Percentiles rank a stretch among this genome's conserved stretches.
These are phyloP conservation scores for Sardinella longiceps DNA, from an alignment of 2,797 vertebrate genomes.

Conservation along the genomic window DNA sequence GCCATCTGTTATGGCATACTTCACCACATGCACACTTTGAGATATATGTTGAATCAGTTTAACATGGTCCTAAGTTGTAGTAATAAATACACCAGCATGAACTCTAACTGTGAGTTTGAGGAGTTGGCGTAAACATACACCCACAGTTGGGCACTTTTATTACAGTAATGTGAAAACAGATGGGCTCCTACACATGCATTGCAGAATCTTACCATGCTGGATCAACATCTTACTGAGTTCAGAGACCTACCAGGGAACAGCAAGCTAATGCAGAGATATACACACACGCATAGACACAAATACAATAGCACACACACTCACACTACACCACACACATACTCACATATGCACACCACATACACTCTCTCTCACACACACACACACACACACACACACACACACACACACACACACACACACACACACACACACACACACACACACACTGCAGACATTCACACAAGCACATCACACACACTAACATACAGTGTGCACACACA, in stretches of 20 bases:
- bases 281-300: conserved; percentile 13
- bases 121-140: too few relatives aligned
- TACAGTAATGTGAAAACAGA: too few relatives aligned
- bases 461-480: background rate
- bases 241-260: background rate
- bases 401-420: conserved; percentile 22
- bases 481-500: background rate
- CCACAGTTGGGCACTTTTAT: too few relatives aligned
- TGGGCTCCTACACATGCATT: background rate
- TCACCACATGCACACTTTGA: background rate
- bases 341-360: background rate
- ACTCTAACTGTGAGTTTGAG: too few relatives aligned
- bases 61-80: background rate
- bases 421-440: conserved; percentile 23
- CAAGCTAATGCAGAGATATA: background rate
- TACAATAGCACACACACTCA: conserved; percentile 7
- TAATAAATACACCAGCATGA: too few relatives aligned
- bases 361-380: background rate
- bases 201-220: background rate
- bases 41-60: background rate
- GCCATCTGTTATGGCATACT: background rate
- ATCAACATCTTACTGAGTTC: conserved; percentile 4
- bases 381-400: conserved; percentile 21
- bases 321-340: conserved; percentile 21
- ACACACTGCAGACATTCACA: too few relatives aligned